Evolutionary conservation across 2,113 vertebrate species (phyloP), one percentile per base, ranked within the genome.

Genomic region (Psilopogon haemacephalus): DNA sequence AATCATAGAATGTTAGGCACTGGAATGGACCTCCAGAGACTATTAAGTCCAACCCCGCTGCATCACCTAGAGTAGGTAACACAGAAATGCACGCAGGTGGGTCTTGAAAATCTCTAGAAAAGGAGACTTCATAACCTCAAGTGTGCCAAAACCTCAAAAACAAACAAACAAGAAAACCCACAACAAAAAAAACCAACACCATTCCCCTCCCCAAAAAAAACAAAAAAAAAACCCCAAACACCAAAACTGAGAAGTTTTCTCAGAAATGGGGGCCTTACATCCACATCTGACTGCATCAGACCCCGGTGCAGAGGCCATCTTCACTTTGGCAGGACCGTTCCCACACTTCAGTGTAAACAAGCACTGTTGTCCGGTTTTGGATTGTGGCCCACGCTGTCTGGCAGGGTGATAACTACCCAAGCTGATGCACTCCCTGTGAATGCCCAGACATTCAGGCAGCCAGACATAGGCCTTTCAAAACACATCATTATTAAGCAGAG

Each of bases 401-500:
- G 79, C 85, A 84, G 88, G 89, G 48, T 85, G 91, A 91, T 96
- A 91, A 86, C 79, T n/a, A 78, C 60, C 42, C 33, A 87, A 73
- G 87, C 85, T 84, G 94, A 91, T 95, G 89, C 59, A 76, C 5
- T 9, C 6, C 2, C 56, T 76, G 78, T 1, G 0, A 84, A 48
- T 38, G 75, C 91, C 58, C 24, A 80, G 85, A 89, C 90, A 48
- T 37, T 52, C 32, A 81, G 72, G n/a, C 86, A 94, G 92, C 95
- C 94, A 93, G 88, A 79, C 58, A 59, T 63, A 79, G 74, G 44
- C 24, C 89, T 95, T 95, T 94, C 95, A 88, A 96, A 95, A 95
- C 77, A 94, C 89, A 90, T 94, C 85, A 8, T 91, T 96, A 95
- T 96, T 96, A 92, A 93, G 93, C 50, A 82, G 96, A 97, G 96